Conservation (phyloP, 92 coral and sea anemone species). For the Metridium senile region DNA sequence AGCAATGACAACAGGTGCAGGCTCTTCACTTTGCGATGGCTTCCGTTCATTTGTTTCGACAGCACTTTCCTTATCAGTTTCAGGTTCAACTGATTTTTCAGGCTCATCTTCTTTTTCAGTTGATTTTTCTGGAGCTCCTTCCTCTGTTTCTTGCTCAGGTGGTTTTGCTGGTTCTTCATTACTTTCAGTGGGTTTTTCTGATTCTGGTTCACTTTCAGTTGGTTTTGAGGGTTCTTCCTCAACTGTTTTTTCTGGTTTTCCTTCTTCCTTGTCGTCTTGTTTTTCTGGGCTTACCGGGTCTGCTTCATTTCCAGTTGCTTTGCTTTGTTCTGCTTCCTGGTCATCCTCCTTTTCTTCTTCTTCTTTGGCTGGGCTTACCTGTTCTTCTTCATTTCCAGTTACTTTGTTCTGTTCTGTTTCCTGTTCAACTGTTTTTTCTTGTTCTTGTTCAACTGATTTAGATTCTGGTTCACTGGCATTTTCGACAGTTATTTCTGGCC, state of each 20-base stretch:
- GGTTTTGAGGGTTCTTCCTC: constrained; percentile 11
- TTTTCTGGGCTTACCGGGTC: neutral
- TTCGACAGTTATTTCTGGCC: neutral
- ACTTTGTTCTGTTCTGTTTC: constrained; percentile 1
- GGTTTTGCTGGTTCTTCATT: neutral
- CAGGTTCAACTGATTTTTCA: constrained; percentile 7
- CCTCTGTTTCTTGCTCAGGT: constrained; percentile 3
- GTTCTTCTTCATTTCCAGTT: neutral
- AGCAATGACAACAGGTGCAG: neutral
- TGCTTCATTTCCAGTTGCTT: constrained; percentile 7
- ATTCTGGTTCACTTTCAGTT: neutral
- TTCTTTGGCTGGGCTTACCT: neutral
- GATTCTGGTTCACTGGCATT: neutral
- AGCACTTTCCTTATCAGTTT: too few species aligned
- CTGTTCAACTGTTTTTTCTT: constrained; percentile 28
- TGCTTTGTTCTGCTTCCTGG: neutral
- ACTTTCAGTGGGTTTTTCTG: constrained; percentile 1
- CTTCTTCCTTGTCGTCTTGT: too few species aligned
- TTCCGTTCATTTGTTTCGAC: neutral
- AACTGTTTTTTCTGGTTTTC: constrained; percentile 27
- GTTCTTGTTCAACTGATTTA: constrained; percentile 10
- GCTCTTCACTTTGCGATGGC: neutral
- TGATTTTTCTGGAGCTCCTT: neutral
- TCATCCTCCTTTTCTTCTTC: neutral
- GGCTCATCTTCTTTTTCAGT: neutral